Base-by-base conservation (phyloP, 2,888 invertebrate genomes). In the Lycocerus yunnanus region DNA sequence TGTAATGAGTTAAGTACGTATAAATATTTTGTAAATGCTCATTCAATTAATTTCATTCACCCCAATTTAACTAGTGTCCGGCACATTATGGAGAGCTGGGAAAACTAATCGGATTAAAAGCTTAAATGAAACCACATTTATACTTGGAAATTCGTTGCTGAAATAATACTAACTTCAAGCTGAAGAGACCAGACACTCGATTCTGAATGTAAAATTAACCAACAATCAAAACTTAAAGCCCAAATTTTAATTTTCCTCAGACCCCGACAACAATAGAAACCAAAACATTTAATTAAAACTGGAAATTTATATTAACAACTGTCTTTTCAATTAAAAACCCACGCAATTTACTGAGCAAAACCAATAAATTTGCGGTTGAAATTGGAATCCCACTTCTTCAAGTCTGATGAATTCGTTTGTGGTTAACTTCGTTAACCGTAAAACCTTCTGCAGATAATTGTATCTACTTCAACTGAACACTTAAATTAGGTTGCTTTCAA, bases 31-130 rank as follows among this genome's bases (percentile, higher is more conserved):
- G n/a, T 63, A 63, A 63, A 63, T 15, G 21, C 43, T 18, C 66
- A 27, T 61, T 59, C 68, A 63, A 72, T 72, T 72, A 68, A 72
- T 68, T 60, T 43, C 27, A 18, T 72, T 68, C 71, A 43, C 67
- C 66, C 68, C 72, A 68, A 72, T 60, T 72, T 72, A 72, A 58
- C 71, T 71, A 71, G 58, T 71, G 71, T 71, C 71, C 71, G 71
- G 71, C 71, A 71, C 58, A 66, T 71, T 71, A 59, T 66, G 21
- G 59, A 59, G 71, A 71, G 71, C 59, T 71, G 59, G 71, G 71
- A 58, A 71, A 71, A 71, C 66, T 71, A 71, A 71, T 71, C 71
- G 71, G 71, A 66, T 71, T 71, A 71, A 59, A 21, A 71, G 71
- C 66, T 71, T 71, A 66, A 71, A 21, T 59, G 66, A 24, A 66